Conservation (phyloP, 2,888 invertebrate species). For the Lomographa bimaculata region DNA sequence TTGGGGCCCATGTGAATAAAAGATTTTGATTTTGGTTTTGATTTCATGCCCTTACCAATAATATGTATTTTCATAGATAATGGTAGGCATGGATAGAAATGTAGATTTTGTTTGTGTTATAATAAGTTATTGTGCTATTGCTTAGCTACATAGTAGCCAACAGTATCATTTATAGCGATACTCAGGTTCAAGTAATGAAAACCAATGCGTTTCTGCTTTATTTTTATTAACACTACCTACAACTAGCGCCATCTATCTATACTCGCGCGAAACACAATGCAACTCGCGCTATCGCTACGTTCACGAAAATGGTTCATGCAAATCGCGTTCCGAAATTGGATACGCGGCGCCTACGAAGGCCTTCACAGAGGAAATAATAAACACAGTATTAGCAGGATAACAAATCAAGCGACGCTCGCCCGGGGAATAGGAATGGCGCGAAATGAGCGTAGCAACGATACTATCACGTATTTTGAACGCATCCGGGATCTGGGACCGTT, state of each 20-base stretch:
- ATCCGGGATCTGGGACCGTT: constrained; percentile 49
- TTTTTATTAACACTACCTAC: not conserved
- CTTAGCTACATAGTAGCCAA: no score
- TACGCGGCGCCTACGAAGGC: constrained; percentile 20
- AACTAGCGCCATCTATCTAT: constrained; percentile 43
- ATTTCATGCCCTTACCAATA: no score
- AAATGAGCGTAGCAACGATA: constrained; percentile 47
- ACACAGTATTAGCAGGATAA: constrained; percentile 56
- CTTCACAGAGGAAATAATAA: constrained; percentile 49
- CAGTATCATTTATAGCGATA: no score
- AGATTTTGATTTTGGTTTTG: no score
- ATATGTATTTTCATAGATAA: no score
- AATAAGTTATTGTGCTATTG: no score
- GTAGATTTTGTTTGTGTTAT: no score
- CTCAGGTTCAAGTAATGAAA: no score
- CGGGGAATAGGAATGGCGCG: constrained; percentile 54
- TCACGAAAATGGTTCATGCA: constrained; percentile 14
- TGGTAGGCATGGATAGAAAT: no score
- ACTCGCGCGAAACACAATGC: constrained; percentile 13
- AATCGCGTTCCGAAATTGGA: constrained; percentile 29
- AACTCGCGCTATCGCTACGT: constrained; percentile 3
- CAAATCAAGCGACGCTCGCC: constrained; percentile 51
- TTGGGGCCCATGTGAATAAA: no score
- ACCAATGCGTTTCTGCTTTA: no score
- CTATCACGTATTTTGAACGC: constrained; percentile 49